A percentile compares a stretch with the other conserved stretches of the same genome.
These are phyloP conservation scores for Aelia acuminata DNA, from an alignment of 2,888 invertebrate genomes.

Conservation along the genomic window DNA sequence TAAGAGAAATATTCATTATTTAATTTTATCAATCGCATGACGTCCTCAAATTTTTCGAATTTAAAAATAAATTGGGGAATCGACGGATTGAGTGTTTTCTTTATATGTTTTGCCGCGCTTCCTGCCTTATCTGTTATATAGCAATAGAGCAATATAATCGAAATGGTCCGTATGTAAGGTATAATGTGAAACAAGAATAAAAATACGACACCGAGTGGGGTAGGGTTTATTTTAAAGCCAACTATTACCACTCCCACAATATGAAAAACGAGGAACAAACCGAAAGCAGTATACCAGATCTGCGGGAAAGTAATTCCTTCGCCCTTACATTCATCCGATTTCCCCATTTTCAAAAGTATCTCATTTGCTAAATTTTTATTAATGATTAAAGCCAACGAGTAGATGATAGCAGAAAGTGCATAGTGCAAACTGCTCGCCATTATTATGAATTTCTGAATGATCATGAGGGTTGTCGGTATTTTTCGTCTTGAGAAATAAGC, in stretches of 20 bases:
- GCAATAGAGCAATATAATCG: neutral
- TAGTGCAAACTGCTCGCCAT: neutral
- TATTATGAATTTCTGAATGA: neutral
- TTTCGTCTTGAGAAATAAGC: neutral
- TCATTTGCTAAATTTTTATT: neutral
- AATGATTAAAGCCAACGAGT: neutral
- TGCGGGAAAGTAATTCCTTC: neutral
- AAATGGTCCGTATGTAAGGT: neutral
- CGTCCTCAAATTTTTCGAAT: neutral
- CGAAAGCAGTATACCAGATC: neutral
- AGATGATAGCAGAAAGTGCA: neutral
- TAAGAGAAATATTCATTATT: neutral
- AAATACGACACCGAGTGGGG: neutral
- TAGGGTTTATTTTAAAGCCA: accelerated
- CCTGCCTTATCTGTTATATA: neutral
- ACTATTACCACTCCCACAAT: neutral
- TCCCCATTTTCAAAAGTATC: neutral
- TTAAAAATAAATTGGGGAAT: neutral
- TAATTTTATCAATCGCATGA: neutral
- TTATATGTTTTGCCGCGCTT: neutral
- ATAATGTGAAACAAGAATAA: neutral
- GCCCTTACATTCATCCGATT: neutral
- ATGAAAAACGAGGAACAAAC: neutral
- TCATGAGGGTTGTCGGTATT: neutral
- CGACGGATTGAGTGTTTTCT: neutral